Percentiles rank a stretch among this genome's conserved stretches.
These are phyloP conservation scores for Odontocolon sp. DNA, from an alignment of 2,888 invertebrate genomes.

Conservation along the genomic window DNA sequence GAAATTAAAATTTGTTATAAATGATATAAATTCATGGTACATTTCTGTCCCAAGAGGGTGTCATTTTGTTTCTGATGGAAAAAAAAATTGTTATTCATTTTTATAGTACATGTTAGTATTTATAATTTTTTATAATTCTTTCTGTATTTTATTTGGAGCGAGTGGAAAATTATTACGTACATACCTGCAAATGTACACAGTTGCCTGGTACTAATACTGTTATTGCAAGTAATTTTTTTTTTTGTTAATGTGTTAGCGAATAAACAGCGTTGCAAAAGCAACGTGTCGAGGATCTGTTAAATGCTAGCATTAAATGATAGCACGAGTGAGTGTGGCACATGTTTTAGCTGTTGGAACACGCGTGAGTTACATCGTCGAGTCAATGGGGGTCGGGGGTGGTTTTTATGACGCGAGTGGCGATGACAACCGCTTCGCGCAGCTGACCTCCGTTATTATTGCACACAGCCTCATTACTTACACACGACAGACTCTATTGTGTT, in stretches of 20 bases:
- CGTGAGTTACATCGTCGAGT: not conserved
- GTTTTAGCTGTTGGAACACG: slow-evolving; percentile 1
- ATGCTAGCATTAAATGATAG: too few relatives aligned
- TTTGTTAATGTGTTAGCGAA: not conserved
- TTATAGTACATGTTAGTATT: too few relatives aligned
- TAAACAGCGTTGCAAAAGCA: not conserved
- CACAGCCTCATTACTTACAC: not conserved
- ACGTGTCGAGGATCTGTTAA: not conserved
- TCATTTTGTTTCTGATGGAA: too few relatives aligned
- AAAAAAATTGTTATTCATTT: too few relatives aligned
- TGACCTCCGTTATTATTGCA: slow-evolving; percentile 6
- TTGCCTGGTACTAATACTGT: too few relatives aligned
- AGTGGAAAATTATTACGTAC: too few relatives aligned
- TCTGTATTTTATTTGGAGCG: not conserved
- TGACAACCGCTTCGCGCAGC: not conserved
- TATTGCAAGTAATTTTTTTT: not conserved
- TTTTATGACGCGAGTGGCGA: slow-evolving; percentile 4
- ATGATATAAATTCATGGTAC: not conserved
- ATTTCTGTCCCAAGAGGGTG: too few relatives aligned
- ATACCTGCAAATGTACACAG: too few relatives aligned
- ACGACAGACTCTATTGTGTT: too few relatives aligned
- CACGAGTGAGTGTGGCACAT: not conserved
- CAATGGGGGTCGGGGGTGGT: not conserved
- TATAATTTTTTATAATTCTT: too few relatives aligned
- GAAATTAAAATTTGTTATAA: not conserved